phyloP scores from a whole-genome alignment of 2,797 vertebrate genomes.

The Bryconaethiops microstoma region DNA sequence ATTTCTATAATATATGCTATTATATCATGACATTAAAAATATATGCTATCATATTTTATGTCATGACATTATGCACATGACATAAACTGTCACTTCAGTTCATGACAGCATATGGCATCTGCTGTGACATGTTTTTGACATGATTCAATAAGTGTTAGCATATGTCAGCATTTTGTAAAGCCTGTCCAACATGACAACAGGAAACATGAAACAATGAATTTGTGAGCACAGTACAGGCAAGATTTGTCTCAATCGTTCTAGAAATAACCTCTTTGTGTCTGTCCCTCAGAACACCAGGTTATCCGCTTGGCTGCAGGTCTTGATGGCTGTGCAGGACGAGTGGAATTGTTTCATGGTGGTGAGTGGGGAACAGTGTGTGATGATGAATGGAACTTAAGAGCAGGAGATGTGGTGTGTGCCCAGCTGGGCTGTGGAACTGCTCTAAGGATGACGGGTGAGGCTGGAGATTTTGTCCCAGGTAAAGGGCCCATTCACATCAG shows the following conservation, averaged over 20 bases:
- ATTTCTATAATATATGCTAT: too few relatives aligned
- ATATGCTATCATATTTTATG: too few relatives aligned
- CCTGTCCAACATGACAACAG: too few relatives aligned
- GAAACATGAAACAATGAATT: not conserved
- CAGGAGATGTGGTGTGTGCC: slow-evolving; percentile 58
- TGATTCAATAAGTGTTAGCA: too few relatives aligned
- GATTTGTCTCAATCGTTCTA: not conserved
- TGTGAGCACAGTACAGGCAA: not conserved
- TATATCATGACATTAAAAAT: too few relatives aligned
- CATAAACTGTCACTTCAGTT: too few relatives aligned
- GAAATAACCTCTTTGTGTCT: slow-evolving; percentile 28
- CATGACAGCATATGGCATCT: too few relatives aligned
- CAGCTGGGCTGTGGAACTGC: slow-evolving; percentile 60
- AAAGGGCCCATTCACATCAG: slow-evolving; percentile 50
- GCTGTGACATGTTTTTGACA: too few relatives aligned
- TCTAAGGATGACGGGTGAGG: not conserved
- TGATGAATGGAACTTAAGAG: slow-evolving; percentile 56
- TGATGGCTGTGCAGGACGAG: slow-evolving; percentile 59
- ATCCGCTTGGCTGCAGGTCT: slow-evolving; percentile 50
- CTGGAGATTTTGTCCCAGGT: slow-evolving; percentile 30
- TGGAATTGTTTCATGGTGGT: slow-evolving; percentile 52
- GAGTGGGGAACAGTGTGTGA: slow-evolving; percentile 64
- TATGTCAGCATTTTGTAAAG: too few relatives aligned
- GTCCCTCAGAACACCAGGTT: slow-evolving; percentile 43
- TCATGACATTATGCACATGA: too few relatives aligned